Evolutionary conservation across 2,797 vertebrate species (phyloP), one percentile per base, ranked within the genome.

Genomic region (Eleutherodactylus coqui): DNA sequence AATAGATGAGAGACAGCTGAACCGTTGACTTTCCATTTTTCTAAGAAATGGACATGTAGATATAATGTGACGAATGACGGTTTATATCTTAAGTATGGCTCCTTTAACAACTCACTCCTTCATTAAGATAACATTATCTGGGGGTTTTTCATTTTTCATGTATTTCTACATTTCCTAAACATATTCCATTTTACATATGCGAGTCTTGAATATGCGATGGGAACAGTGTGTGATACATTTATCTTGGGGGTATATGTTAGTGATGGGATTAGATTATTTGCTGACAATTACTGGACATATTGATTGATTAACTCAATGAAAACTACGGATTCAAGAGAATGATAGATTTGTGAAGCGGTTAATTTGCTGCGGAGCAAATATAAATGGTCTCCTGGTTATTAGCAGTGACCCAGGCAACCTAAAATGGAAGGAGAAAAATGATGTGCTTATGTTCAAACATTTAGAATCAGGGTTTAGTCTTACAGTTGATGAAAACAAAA

Each of bases 1-100:
- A 87, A 87, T 84, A 60, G 69, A 80, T 75, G 13, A 21, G 64
- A 75, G 82, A 60, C 82, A 75, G 76, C 76, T 80, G 49, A 80
- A 84, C 86, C 45, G 69, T 80, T 87, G 75, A 75, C 53, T 80
- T 87, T 51, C 60, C 55, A 67, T 79, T 83, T 78, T 83, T 83
- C 67, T 53, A 51, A 62, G 75, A 79, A 83, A 79, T 64, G 45
- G 34, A 84, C 34, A 87, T 79, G 64, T 79, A 60, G 38, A 87
- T 72, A 78, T 19, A 75, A 75, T 70, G 49, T 41, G 38, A 73
- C 73, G 36, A 72, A 72, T 58, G 67, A 36, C 49, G 47, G 29
- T 72, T n/a, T 27, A 51, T 36, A 51, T 70, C 11, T 24, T 53
- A 38, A 76, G 70, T 82, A n/a, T 82, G 49, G 51, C 64, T 81